phyloP scores from a whole-genome alignment of 2,888 invertebrate species.

The Lucinisca nassula region DNA sequence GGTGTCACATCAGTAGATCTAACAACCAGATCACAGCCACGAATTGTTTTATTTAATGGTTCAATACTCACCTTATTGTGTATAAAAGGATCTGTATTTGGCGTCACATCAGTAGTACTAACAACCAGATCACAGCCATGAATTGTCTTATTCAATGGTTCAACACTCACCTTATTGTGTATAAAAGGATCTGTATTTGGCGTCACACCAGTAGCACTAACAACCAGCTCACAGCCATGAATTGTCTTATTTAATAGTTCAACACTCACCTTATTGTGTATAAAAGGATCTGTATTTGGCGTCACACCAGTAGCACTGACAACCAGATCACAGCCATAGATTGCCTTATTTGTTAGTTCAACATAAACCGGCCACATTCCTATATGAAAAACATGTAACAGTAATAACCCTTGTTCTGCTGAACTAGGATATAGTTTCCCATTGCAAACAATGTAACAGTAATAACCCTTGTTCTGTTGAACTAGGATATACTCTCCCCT shows the following conservation, averaged over 20 bases:
- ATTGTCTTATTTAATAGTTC: neutral
- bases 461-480: too few relatives aligned
- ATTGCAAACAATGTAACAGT: too few relatives aligned
- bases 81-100: constrained; percentile 85
- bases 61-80: constrained; percentile 78
- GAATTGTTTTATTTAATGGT: constrained; percentile 92
- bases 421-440: too few relatives aligned
- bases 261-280: constrained; percentile 51
- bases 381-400: too few relatives aligned
- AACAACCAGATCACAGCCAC: constrained; percentile 96
- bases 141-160: neutral
- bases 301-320: constrained; percentile 98
- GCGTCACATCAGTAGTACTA: constrained; percentile 92
- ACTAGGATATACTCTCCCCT: too few relatives aligned
- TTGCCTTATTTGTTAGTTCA: constrained; percentile 92
- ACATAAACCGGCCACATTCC: constrained; percentile 92
- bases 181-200: constrained; percentile 87
- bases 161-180: constrained; percentile 55
- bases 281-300: constrained; percentile 87
- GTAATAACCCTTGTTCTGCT: too few relatives aligned
- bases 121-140: neutral
- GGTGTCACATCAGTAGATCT: constrained; percentile 97
- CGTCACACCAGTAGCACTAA: constrained; percentile 92
- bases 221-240: neutral
- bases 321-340: constrained; percentile 95